Conservation (phyloP, 2,888 invertebrate species). For the Trilocha varians region DNA sequence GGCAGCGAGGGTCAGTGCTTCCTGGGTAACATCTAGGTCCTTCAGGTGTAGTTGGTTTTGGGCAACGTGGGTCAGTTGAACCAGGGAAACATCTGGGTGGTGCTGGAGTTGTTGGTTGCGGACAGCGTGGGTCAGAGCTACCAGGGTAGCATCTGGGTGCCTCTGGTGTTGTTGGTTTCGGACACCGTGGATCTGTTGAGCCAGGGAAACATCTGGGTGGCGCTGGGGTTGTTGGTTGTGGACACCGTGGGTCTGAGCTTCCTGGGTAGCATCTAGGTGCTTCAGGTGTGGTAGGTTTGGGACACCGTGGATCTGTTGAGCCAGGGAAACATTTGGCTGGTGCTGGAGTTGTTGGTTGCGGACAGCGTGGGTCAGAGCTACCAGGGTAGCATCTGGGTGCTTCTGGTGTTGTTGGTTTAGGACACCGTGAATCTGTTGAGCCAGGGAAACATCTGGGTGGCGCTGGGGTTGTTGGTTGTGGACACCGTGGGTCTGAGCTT, state of each 20-base stretch:
- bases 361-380: slow-evolving; percentile 29
- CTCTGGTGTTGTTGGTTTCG: slow-evolving; percentile 17
- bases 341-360: slow-evolving; percentile 23
- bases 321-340: slow-evolving; percentile 20
- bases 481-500: slow-evolving; percentile 28
- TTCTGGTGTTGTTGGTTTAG: slow-evolving; percentile 21
- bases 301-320: slow-evolving; percentile 26
- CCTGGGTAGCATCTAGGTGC: slow-evolving; percentile 16
- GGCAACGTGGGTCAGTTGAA: slow-evolving; percentile 24
- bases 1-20: slow-evolving; percentile 20
- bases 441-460: slow-evolving; percentile 31
- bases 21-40: slow-evolving; percentile 19
- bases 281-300: slow-evolving; percentile 32
- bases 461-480: slow-evolving; percentile 20
- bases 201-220: slow-evolving; percentile 22
- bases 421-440: slow-evolving; percentile 28
- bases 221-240: slow-evolving; percentile 21
- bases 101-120: slow-evolving; percentile 21
- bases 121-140: slow-evolving; percentile 20
- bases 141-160: slow-evolving; percentile 30
- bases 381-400: slow-evolving; percentile 21
- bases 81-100: too few species aligned
- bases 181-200: slow-evolving; percentile 18
- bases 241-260: slow-evolving; percentile 24
- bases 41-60: slow-evolving; percentile 16